A percentile compares a stretch with the other conserved stretches of the same genome.
These are phyloP conservation scores for Oncorhynchus gorbuscha DNA, from an alignment of 2,113 vertebrate genomes.

Conservation along the genomic window DNA sequence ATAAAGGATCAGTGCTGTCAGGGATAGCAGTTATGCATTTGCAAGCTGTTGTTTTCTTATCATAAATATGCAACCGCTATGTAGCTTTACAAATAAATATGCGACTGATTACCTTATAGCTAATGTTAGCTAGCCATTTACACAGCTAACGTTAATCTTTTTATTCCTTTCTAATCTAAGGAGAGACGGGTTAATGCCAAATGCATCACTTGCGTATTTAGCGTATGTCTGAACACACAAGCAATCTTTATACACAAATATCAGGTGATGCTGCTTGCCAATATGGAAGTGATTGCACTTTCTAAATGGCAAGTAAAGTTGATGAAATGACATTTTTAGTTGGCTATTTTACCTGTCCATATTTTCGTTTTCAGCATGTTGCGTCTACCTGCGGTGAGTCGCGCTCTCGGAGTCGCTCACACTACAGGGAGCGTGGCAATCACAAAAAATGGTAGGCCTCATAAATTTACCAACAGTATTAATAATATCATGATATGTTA, in stretches of 20 bases:
- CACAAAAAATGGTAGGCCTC: constrained; percentile 72
- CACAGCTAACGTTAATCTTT: not conserved
- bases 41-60: not conserved
- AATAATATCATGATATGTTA: constrained; percentile 50
- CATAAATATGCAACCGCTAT: not conserved
- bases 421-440: constrained; percentile 60
- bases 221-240: too few relatives aligned
- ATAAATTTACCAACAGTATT: too few relatives aligned
- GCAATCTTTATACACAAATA: too few relatives aligned
- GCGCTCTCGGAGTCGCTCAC: constrained; percentile 73
- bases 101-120: not conserved
- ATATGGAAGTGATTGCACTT: too few relatives aligned
- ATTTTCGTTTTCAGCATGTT: constrained; percentile 79
- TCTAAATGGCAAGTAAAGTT: too few relatives aligned
- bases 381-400: constrained; percentile 76
- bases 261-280: too few relatives aligned
- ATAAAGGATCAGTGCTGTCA: too few relatives aligned
- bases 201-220: too few relatives aligned
- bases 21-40: too few relatives aligned
- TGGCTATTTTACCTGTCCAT: too few relatives aligned
- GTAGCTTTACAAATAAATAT: not conserved
- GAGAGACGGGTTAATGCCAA: too few relatives aligned
- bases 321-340: too few relatives aligned
- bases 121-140: not conserved
- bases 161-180: not conserved